These are phyloP conservation scores for Drosophila punjabiensis DNA, from an alignment of 1,140 invertebrate species.

Conservation along the genomic window DNA sequence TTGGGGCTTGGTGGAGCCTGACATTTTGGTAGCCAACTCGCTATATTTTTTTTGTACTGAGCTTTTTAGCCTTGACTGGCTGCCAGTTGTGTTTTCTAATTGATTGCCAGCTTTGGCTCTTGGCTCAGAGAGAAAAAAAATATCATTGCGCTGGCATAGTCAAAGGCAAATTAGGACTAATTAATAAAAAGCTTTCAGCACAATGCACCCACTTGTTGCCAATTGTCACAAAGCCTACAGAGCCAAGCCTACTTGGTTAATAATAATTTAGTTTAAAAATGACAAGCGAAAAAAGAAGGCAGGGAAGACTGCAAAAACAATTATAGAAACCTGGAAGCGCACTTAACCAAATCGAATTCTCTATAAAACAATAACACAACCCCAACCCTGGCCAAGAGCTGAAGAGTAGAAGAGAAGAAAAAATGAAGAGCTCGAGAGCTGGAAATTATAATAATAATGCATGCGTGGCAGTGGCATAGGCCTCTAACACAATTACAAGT, in stretches of 20 bases:
- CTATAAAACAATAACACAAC: slow-evolving; percentile 70
- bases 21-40: slow-evolving; percentile 48
- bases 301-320: slow-evolving; percentile 12
- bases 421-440: slow-evolving; percentile 41
- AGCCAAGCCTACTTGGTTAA: slow-evolving; percentile 46
- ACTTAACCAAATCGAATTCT: slow-evolving; percentile 82
- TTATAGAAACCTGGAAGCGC: slow-evolving; percentile 60
- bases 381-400: slow-evolving; percentile 30
- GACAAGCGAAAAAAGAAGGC: slow-evolving; percentile 26
- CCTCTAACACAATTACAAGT: slow-evolving; percentile 79
- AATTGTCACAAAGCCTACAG: slow-evolving; percentile 34
- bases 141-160: slow-evolving; percentile 50
- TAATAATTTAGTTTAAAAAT: slow-evolving; percentile 72
- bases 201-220: slow-evolving; percentile 41
- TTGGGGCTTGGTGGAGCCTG: slow-evolving; percentile 44
- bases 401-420: slow-evolving; percentile 26
- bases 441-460: slow-evolving; percentile 79
- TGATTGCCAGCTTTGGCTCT: slow-evolving; percentile 38
- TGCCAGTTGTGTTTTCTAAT: slow-evolving; percentile 52
- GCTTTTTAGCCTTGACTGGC: slow-evolving; percentile 46
- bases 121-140: slow-evolving; percentile 1
- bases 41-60: slow-evolving; percentile 10
- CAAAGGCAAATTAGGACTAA: slow-evolving; percentile 69
- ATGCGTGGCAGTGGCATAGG: slow-evolving; percentile 76
- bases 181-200: slow-evolving; percentile 70